Evolutionary conservation across 1,140 invertebrate genomes (phyloP).

Genomic region (silkworm (Bombyx mori)): ASM3026992v2 NC_085111.1:11752501-11753000

Average conservation of each 20-base stretch:
- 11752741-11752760: slow-evolving; percentile 24
- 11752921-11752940: slow-evolving; percentile 80
- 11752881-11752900: slow-evolving; percentile 85
- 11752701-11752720: slow-evolving; percentile 2
- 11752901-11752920: slow-evolving; percentile 88
- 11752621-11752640: neutral
- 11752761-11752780: slow-evolving; percentile 45
- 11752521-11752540: neutral
- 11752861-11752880: slow-evolving; percentile 76
- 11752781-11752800: slow-evolving; percentile 60
- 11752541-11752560: neutral
- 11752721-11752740: neutral
- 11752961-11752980: slow-evolving; percentile 50
- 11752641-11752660: neutral
- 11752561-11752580: too few species aligned
- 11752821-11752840: slow-evolving; percentile 33
- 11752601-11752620: neutral
- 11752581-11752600: neutral
- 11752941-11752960: slow-evolving; percentile 75
- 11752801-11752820: slow-evolving; percentile 44
- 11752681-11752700: slow-evolving; percentile 6
- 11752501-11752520: slow-evolving; percentile 18
- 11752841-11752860: slow-evolving; percentile 46
- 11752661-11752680: neutral
- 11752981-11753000: slow-evolving; percentile 46